Conservation (phyloP, 2,888 invertebrate genomes). For the Ernsta delagoae region DNA sequence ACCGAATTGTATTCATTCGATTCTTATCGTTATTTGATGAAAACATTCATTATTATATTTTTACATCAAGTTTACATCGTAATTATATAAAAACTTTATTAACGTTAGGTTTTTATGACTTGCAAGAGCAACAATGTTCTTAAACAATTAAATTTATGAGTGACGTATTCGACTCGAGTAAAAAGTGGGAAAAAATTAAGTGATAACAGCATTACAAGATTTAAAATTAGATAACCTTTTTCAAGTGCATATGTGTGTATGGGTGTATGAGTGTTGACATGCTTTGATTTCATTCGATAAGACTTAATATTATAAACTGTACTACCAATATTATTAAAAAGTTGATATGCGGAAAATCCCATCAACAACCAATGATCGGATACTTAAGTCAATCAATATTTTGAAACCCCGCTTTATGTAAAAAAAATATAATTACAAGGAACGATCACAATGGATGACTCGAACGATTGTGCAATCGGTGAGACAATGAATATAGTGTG, state of each 20-base stretch:
- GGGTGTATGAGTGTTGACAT: too few relatives aligned
- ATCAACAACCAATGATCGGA: not conserved
- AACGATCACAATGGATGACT: constrained; percentile 19
- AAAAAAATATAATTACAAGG: not conserved
- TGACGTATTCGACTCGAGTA: not conserved
- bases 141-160: not conserved
- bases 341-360: not conserved
- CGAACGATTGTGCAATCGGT: constrained; percentile 20
- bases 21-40: not conserved
- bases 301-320: too few relatives aligned
- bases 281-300: too few relatives aligned
- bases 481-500: constrained; percentile 20
- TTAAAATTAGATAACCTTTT: too few relatives aligned
- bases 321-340: too few relatives aligned
- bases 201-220: too few relatives aligned
- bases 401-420: not conserved
- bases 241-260: too few relatives aligned
- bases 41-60: not conserved
- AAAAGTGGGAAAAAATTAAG: not conserved
- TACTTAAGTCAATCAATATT: not conserved
- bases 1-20: not conserved
- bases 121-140: not conserved
- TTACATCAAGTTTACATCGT: not conserved
- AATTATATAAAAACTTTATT: not conserved
- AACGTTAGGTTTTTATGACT: not conserved